Evolutionary conservation across 1,140 invertebrate species (phyloP), one percentile per base, ranked within the genome.

Genomic region (Mizuhopecten yessoensis): DNA sequence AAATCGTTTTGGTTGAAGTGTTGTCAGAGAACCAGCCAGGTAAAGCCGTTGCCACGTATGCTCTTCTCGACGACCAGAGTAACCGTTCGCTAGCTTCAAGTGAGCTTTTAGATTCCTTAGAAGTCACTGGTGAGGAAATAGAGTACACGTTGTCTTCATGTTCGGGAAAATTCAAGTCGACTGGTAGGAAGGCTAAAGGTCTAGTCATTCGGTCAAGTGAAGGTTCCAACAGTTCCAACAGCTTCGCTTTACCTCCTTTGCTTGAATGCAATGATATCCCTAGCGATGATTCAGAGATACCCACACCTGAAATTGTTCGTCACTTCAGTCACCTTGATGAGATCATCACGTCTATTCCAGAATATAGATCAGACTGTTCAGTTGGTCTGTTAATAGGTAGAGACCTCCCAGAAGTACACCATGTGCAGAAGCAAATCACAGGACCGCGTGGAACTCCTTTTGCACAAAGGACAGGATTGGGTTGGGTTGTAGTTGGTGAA

Each of bases 401-500:
- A n/a, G 91, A 92, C 75, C 9, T 92, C 13, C 34, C 75, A 29
- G 87, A 88, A 88, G 88, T 11, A 20, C 91, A 90, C 87, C 88
- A 89, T 42, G 45, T 92, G 10, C 42, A 33, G 17, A 33, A 90
- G 20, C 91, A 92, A 29, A 87, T 45, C 7, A 90, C 34, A 1
- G 88, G 86, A 7, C 91, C 91, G 5, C 33, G 49, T 1, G 49
- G 75, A 9, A 17, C 88, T 20, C 88, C 89, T 5, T 92, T 11
- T 33, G 91, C 91, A 23, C 91, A 92, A 33, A 89, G 34, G 86
- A 34, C 90, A n/a, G 29, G 34, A 20, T 45, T 91, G 17, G 91
- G 91, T 15, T 91, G 91, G 91, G 91, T 91, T 7, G 49, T 91
- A 15, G 86, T 91, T 11, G 88, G 91, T 23, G 91, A 89, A 87